A percentile compares a stretch with the other conserved stretches of the same genome.
phyloP scores from a whole-genome alignment of 2,113 vertebrate species.

The Xiphophorus maculatus region DNA sequence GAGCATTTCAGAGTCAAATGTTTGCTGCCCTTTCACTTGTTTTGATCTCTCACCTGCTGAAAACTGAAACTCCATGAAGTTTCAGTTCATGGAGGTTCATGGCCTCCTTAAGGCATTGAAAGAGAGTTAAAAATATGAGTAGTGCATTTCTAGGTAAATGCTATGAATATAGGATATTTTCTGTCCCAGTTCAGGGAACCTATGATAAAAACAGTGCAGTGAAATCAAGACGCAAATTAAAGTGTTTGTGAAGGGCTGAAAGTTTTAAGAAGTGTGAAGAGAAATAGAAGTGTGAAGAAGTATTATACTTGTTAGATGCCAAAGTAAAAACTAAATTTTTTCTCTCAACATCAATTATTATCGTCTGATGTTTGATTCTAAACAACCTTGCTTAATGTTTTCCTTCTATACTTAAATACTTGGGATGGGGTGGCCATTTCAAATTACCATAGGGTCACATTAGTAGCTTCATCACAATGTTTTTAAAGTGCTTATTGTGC shows the following conservation, averaged over 20 bases:
- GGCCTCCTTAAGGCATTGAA: not conserved
- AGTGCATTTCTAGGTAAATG: not conserved
- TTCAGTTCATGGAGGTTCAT: not conserved
- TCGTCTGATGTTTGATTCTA: not conserved
- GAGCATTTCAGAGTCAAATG: constrained; percentile 22
- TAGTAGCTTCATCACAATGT: too few relatives aligned
- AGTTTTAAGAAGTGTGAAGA: constrained; percentile 21
- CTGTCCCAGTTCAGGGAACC: constrained; percentile 1
- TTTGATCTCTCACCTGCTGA: constrained; percentile 26
- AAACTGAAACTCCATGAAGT: constrained; percentile 7
- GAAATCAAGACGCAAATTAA: constrained; percentile 26
- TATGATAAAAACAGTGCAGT: constrained; percentile 15
- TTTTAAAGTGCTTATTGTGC: too few relatives aligned
- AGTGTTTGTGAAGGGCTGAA: constrained; percentile 20
- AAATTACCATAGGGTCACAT: too few relatives aligned
- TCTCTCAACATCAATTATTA: not conserved
- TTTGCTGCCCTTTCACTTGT: constrained; percentile 25
- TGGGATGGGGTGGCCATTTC: too few relatives aligned
- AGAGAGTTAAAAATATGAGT: not conserved
- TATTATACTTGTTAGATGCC: constrained; percentile 18
- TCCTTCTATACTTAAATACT: constrained; percentile 2
- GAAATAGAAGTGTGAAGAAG: constrained; percentile 15
- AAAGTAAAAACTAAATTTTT: constrained; percentile 25
- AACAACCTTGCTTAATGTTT: constrained; percentile 1
- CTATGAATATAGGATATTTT: not conserved